Evolutionary conservation across 2,797 vertebrate species (phyloP).

Genomic region (Nasua narica): DNA sequence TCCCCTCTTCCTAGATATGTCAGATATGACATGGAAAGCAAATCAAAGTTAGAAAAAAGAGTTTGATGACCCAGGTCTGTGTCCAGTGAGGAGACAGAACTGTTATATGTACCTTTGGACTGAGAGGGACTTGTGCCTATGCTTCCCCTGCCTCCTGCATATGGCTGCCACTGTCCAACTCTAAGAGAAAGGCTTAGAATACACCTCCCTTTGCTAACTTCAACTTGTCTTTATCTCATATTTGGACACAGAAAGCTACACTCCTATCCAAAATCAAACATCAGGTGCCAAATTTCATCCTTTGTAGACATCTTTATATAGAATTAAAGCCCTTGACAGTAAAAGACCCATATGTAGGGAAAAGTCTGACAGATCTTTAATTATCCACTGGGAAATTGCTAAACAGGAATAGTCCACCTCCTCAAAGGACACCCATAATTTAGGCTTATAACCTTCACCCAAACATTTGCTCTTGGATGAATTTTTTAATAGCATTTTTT

Average conservation of each 20-base stretch:
- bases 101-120: background rate
- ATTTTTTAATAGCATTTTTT: slow-evolving; percentile 55
- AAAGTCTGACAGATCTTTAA: background rate
- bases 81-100: background rate
- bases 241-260: slow-evolving; percentile 25
- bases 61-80: background rate
- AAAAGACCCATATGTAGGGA: slow-evolving; percentile 15
- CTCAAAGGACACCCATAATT: background rate
- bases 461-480: slow-evolving; percentile 50
- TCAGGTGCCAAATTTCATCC: slow-evolving; percentile 14
- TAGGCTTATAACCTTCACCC: slow-evolving; percentile 24
- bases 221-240: slow-evolving; percentile 35
- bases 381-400: background rate
- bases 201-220: background rate
- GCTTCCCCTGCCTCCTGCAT: background rate
- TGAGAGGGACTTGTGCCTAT: background rate
- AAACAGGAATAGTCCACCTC: background rate
- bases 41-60: background rate
- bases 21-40: background rate
- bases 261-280: slow-evolving; percentile 33
- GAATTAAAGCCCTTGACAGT: slow-evolving; percentile 32
- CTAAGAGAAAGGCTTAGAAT: background rate
- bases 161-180: background rate
- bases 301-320: slow-evolving; percentile 20
- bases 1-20: background rate